Base-by-base conservation (phyloP, 2,797 vertebrate genomes). In the Myotis findleyi region DNA sequence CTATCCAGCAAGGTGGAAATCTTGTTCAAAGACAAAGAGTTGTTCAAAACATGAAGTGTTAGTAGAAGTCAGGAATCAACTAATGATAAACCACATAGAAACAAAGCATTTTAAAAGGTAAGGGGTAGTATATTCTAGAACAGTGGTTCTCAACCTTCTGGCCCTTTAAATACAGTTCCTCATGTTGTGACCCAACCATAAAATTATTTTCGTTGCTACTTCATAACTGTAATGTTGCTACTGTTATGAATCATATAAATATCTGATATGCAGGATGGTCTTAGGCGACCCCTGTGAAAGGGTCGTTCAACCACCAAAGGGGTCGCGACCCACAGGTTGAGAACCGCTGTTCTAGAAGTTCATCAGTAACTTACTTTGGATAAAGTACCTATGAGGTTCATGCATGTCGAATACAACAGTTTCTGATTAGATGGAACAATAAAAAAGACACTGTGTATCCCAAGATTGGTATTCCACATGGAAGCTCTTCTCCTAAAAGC, bases 51-150 rank as follows among this genome's bases (percentile, higher is more conserved):
- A 38, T 53, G 6, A 27, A 55, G 47, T 76, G 55, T 81, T 72
- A 59, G 33, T 10, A 62, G 36, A 41, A 89, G 36, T 53, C 72
- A 69, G 55, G 44, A 77, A 71, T 77, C 57, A 36, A 57, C 57
- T 75, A 89, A 85, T 27, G n/a, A 44, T 55, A 93, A 79, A 47
- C 14, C n/a, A 36, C 21, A 41, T 0, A 89, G 36, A 83, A 87
- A 73, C 3, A 68, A 88, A 87, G 17, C 20, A 49, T 76, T 64
- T 76, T 73, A 82, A 20, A 71, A 90, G 36, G 23, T 62, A 69
- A 79, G 51, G 5, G 14, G 21, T 97, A 86, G 81, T 76, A 89
- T 92, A 77, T 51, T 79, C 88, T 80, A 96, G 94, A 97, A 96
- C 41, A 44, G 41, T 44, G 41, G 41, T 44, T 44, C 41, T 44